phyloP scores from a whole-genome alignment of 1,140 invertebrate genomes.

The Bombyx mandarina region DNA sequence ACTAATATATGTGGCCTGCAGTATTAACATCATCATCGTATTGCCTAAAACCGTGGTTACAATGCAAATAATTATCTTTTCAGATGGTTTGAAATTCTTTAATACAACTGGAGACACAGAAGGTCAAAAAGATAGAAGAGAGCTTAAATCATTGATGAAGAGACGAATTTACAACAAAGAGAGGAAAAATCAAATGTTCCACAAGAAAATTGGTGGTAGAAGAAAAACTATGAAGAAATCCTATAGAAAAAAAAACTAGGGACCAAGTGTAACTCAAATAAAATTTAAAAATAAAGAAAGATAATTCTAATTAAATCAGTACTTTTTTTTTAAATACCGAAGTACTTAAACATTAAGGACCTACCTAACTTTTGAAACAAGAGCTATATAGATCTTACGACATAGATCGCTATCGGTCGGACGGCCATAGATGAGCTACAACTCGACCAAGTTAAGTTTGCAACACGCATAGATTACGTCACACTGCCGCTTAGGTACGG shows the following conservation, averaged over 20 bases:
- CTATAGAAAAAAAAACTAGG: slow-evolving; percentile 39
- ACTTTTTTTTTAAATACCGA: slow-evolving; percentile 4
- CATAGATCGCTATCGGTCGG: no score
- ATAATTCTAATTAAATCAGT: slow-evolving; percentile 7
- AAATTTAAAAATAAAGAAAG: slow-evolving; percentile 1
- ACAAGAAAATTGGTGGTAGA: slow-evolving; percentile 64
- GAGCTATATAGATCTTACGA: no score
- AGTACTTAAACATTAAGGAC: no score
- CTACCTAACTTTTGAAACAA: no score
- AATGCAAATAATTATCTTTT: slow-evolving; percentile 27
- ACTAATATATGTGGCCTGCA: no score
- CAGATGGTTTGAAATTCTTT: slow-evolving; percentile 74
- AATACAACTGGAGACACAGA: slow-evolving; percentile 44
- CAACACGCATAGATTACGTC: no score
- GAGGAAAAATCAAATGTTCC: slow-evolving; percentile 69
- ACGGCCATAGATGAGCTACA: no score
- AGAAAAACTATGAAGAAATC: slow-evolving; percentile 51
- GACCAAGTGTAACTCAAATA: slow-evolving; percentile 3
- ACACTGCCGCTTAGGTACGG: no score
- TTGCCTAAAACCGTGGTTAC: no score
- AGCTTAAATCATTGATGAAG: slow-evolving; percentile 74
- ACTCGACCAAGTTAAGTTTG: no score
- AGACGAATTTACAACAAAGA: slow-evolving; percentile 74
- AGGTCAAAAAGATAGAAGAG: slow-evolving; percentile 65
- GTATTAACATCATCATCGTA: no score